These are phyloP conservation scores for Gobiocypris rarus DNA, from an alignment of 2,113 vertebrate genomes.

Conservation along the genomic window DNA sequence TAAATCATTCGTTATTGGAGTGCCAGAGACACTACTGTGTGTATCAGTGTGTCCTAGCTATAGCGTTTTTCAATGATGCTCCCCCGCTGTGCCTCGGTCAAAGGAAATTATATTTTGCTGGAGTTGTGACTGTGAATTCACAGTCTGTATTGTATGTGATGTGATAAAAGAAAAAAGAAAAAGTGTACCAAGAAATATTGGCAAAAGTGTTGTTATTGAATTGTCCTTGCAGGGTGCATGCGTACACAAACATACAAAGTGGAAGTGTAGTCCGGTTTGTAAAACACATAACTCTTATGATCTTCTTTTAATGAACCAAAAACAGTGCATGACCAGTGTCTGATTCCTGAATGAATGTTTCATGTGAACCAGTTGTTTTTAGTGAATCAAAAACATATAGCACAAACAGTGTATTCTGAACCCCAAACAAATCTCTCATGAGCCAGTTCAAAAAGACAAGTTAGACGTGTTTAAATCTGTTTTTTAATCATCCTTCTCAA, in stretches of 20 bases:
- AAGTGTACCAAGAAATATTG: no score
- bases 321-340: background rate
- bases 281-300: no score
- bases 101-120: no score
- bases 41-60: background rate
- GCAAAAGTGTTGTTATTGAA: no score
- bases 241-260: no score
- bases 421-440: background rate
- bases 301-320: background rate
- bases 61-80: no score
- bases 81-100: no score
- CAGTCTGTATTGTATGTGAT: no score
- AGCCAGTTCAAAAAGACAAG: background rate
- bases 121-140: no score
- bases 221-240: no score
- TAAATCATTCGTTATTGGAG: background rate
- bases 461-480: background rate
- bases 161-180: no score
- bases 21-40: background rate
- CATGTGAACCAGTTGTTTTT: background rate
- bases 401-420: background rate
- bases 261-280: no score
- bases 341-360: background rate
- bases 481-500: background rate
- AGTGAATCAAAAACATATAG: background rate